Evolutionary conservation across 1,140 invertebrate genomes (phyloP).

Genomic region (Pseudomyrmex gracilis): DNA sequence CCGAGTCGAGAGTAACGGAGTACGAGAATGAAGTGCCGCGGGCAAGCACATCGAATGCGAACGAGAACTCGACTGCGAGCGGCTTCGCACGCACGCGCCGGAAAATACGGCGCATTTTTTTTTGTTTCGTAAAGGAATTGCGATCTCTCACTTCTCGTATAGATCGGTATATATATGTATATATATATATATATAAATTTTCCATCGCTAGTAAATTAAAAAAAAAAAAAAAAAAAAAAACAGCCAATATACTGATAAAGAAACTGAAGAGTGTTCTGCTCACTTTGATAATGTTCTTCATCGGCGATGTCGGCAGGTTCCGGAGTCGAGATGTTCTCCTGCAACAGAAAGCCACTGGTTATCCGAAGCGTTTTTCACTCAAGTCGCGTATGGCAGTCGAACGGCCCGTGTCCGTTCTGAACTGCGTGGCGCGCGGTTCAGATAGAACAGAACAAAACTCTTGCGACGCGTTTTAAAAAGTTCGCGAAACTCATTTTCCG

Average conservation of each 20-base stretch:
- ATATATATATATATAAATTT: no score
- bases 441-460: conserved; percentile 22
- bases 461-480: conserved; percentile 38
- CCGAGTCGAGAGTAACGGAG: not conserved
- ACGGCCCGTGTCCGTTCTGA: not conserved
- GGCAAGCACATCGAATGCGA: no score
- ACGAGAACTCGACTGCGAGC: not conserved
- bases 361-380: conserved; percentile 12
- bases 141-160: conserved; percentile 33
- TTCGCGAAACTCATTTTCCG: conserved; percentile 54
- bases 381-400: conserved; percentile 11
- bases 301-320: conserved; percentile 89
- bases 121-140: conserved; percentile 10
- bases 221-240: no score
- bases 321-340: conserved; percentile 90
- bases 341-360: conserved; percentile 82
- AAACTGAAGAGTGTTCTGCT: conserved; percentile 78
- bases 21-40: not conserved
- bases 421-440: not conserved
- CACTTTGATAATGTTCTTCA: conserved; percentile 90
- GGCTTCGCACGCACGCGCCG: not conserved
- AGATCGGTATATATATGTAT: no score
- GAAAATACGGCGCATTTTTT: conserved; percentile 10
- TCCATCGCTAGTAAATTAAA: no score
- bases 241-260: conserved; percentile 48